Evolutionary conservation across 2,888 invertebrate genomes (phyloP), one percentile per base, ranked within the genome.

Genomic region (Sclerodermus sp.): DNA sequence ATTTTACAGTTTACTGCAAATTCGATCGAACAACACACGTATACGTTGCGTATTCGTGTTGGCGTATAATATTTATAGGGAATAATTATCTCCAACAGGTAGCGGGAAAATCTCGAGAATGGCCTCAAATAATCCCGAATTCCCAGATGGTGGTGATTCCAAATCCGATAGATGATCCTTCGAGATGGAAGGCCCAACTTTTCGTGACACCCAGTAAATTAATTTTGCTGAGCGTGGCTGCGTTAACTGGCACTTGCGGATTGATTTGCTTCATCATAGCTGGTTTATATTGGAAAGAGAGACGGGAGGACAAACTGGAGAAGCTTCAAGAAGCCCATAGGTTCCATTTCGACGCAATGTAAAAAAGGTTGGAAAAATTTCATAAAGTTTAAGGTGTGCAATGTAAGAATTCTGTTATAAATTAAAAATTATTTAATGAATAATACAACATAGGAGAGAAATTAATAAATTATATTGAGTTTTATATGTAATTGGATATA

Each of bases 61-160:
- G n/a, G n/a, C n/a, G n/a, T 37, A 13, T 10, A 13, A 37, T 47
- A 41, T 47, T 32, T 29, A n/a, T n/a, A n/a, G n/a, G n/a, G n/a
- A n/a, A n/a, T n/a, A n/a, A n/a, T n/a, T n/a, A n/a, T 38, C 34
- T 29, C 45, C 67, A 34, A 62, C 62, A 69, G 80, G 75, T 68
- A 2, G 67, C 66, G 2, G 70, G 69, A 43, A 64, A 69, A 67
- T 85, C 82, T 0, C 86, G 86, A 60, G 86, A 85, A 50, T 96
- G 93, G 91, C 87, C 89, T 0, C 94, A 94, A 77, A 88, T 96
- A 45, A 97, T 99, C 73, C 98, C 98, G 0, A 98, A 99, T 74
- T 96, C 97, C 0, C 97, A 99, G 79, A 90, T 99, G 79, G 91
- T 97, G 31, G 91, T 99, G 1, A 91, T 97, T 53, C 98, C 98